These are phyloP conservation scores for Andrena dorsata DNA, from an alignment of 2,888 invertebrate species.

Conservation along the genomic window DNA sequence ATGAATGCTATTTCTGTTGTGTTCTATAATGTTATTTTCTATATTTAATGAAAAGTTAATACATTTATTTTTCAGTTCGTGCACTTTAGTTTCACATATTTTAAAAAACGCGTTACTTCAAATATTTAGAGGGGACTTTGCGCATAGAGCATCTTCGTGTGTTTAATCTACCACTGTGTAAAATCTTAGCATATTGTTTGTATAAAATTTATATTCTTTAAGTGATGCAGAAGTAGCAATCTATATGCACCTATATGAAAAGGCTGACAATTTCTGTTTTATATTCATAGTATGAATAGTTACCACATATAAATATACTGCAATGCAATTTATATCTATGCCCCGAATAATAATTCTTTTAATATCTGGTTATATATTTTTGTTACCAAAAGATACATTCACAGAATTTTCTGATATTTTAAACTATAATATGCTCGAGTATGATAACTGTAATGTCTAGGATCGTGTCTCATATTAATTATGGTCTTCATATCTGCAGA, in stretches of 20 bases:
- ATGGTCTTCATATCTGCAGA: conserved; percentile 81
- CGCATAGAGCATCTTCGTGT: too few species aligned
- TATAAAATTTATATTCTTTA: neutral
- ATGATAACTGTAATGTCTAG: conserved; percentile 83
- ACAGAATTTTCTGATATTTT: conserved; percentile 82
- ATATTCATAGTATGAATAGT: neutral
- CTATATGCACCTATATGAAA: neutral
- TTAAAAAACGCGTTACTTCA: too few species aligned
- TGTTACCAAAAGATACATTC: conserved; percentile 37
- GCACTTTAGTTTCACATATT: too few species aligned
- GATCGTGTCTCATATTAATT: conserved; percentile 75
- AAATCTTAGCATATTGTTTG: neutral
- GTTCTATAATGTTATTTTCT: too few species aligned
- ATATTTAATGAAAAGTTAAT: neutral
- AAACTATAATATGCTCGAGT: conserved; percentile 84
- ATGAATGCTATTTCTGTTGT: neutral
- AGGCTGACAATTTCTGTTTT: neutral
- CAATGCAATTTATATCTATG: conserved; percentile 32
- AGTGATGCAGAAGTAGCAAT: neutral
- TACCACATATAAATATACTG: conserved; percentile 16
- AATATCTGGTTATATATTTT: conserved; percentile 10
- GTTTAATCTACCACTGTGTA: neutral
- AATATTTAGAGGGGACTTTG: too few species aligned
- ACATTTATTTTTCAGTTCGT: too few species aligned
- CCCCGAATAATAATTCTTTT: conserved; percentile 17